phyloP scores from a whole-genome alignment of 1,140 invertebrate genomes.

The Solenopsis fugax region DNA sequence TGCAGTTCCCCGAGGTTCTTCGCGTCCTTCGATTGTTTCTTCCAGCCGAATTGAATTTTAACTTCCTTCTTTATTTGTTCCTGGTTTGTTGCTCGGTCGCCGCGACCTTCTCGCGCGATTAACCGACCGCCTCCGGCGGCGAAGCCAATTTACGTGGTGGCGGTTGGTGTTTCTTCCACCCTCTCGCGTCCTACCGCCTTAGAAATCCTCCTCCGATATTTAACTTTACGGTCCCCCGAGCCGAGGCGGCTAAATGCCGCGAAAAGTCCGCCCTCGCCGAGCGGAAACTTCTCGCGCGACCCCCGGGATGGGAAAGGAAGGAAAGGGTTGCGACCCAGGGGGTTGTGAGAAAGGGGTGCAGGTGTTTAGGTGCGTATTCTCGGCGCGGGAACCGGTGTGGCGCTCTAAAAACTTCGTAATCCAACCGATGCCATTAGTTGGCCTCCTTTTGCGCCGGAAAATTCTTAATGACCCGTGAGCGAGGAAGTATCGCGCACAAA shows the following conservation, averaged over 20 bases:
- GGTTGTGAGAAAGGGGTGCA: conserved; percentile 52
- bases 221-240: conserved; percentile 64
- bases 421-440: conserved; percentile 53
- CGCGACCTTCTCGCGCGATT: conserved; percentile 56
- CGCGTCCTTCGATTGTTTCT: conserved; percentile 47
- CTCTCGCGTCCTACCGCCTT: not conserved
- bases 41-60: conserved; percentile 52
- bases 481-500: conserved; percentile 2
- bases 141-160: conserved; percentile 55
- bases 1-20: conserved; percentile 15
- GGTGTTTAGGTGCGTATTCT: conserved; percentile 40
- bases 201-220: conserved; percentile 60
- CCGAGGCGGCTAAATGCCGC: conserved; percentile 54
- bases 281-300: conserved; percentile 43
- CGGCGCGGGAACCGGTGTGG: not conserved
- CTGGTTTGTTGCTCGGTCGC: conserved; percentile 5
- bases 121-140: conserved; percentile 49
- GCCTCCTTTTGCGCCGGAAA: conserved; percentile 28
- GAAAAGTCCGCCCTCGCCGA: conserved; percentile 42
- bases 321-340: conserved; percentile 13
- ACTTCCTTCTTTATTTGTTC: conserved; percentile 61
- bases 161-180: conserved; percentile 53
- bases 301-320: not conserved
- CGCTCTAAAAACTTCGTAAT: conserved; percentile 61
- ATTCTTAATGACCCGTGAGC: conserved; percentile 63